Conservation (phyloP, 2,797 vertebrate genomes). For the Harpagifer antarcticus region DNA sequence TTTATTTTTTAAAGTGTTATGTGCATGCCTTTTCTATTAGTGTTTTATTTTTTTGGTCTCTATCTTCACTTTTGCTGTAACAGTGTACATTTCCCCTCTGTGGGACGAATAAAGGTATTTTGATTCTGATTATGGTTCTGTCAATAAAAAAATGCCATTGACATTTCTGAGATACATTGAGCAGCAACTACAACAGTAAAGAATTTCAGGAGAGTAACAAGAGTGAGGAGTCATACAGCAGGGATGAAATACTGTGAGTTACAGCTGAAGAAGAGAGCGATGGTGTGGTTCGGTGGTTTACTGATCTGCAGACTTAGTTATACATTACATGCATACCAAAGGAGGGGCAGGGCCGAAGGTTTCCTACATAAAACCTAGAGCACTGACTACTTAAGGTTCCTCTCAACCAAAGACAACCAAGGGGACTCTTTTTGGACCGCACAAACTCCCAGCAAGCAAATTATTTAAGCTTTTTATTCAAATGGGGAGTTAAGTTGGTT, state of each 20-base stretch:
- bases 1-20: too few species aligned
- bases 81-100: too few species aligned
- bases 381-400: background rate
- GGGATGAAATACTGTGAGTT: background rate
- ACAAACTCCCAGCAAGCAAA: background rate
- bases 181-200: too few species aligned
- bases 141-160: too few species aligned
- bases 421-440: background rate
- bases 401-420: background rate
- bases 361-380: slow-evolving; percentile 12
- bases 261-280: background rate
- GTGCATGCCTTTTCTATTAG: too few species aligned
- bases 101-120: too few species aligned
- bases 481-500: background rate
- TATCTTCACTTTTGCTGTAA: too few species aligned
- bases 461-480: background rate
- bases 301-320: slow-evolving; percentile 23
- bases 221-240: background rate
- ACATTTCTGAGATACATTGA: too few species aligned
- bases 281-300: slow-evolving; percentile 31
- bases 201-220: background rate
- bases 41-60: too few species aligned
- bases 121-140: too few species aligned
- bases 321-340: slow-evolving; percentile 46
- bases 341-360: slow-evolving; percentile 3